These are phyloP conservation scores for Heliconius hewitsoni DNA, from an alignment of 1,140 invertebrate genomes.

Conservation along the genomic window DNA sequence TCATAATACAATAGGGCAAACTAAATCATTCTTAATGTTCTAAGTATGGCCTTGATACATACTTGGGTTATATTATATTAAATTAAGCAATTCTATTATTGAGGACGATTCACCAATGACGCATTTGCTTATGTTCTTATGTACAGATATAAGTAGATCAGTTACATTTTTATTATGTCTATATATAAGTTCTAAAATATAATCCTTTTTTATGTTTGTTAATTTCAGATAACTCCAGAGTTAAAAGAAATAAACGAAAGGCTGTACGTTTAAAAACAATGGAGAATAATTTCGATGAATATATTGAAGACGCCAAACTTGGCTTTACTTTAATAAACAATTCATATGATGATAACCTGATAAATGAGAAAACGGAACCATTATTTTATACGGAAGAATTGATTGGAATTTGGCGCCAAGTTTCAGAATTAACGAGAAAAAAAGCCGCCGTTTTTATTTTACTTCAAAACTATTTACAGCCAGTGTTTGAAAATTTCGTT, in stretches of 20 bases:
- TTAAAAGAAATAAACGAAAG: conserved; percentile 83
- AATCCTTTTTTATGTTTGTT: conserved; percentile 15
- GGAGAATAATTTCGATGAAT: conserved; percentile 78
- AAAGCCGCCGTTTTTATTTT: conserved; percentile 68
- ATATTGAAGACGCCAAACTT: conserved; percentile 73
- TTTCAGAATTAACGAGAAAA: conserved; percentile 67
- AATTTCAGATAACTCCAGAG: conserved; percentile 79
- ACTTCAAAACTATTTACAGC: conserved; percentile 74
- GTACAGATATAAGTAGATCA: neutral
- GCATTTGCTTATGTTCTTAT: too few relatives aligned
- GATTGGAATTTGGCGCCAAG: conserved; percentile 60
- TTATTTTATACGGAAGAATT: conserved; percentile 54
- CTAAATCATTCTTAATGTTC: too few relatives aligned
- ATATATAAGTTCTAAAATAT: conserved; percentile 2
- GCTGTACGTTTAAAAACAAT: conserved; percentile 79
- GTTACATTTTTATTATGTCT: neutral
- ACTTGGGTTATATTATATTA: too few relatives aligned
- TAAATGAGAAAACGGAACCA: conserved; percentile 24
- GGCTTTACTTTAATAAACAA: conserved; percentile 51
- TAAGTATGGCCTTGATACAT: too few relatives aligned
- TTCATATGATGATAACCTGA: conserved; percentile 14
- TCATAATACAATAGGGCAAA: too few relatives aligned
- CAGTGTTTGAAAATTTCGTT: conserved; percentile 86
- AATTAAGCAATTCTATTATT: too few relatives aligned
- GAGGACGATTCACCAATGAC: too few relatives aligned